Evolutionary conservation across 2,113 vertebrate species (phyloP).

Genomic region (Neomonachus schauinslandi): DNA sequence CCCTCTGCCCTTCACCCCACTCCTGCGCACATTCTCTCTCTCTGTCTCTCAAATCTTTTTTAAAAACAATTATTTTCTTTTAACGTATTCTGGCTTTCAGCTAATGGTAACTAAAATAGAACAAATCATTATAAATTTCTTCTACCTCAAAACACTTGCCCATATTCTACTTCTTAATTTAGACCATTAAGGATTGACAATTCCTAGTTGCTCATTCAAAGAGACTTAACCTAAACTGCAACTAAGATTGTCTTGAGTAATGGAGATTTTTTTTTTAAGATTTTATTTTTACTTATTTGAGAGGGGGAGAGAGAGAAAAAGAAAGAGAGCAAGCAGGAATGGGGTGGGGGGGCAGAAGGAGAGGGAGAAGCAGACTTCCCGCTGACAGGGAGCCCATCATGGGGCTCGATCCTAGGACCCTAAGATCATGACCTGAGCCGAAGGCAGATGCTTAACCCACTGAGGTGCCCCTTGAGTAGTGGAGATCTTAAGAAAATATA

Average conservation of each 20-base stretch:
- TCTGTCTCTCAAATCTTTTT: not conserved
- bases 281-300: not conserved
- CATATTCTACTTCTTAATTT: conserved; percentile 57
- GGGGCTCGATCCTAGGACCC: not conserved
- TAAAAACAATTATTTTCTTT: not conserved
- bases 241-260: conserved; percentile 40
- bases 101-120: conserved; percentile 55
- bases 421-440: not conserved
- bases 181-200: conserved; percentile 53
- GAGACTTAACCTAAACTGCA: conserved; percentile 39
- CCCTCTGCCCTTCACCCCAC: not conserved
- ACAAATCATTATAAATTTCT: conserved; percentile 49
- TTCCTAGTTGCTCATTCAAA: conserved; percentile 33
- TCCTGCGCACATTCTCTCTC: not conserved
- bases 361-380: not conserved
- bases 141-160: conserved; percentile 57
- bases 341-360: not conserved
- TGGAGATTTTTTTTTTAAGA: not conserved
- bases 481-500: conserved; percentile 37
- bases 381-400: not conserved
- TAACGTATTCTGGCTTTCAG: conserved; percentile 44
- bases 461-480: not conserved
- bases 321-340: too few relatives aligned
- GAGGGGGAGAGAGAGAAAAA: not conserved
- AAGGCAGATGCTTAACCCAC: not conserved